phyloP scores from a whole-genome alignment of 2,797 vertebrate genomes.

The Alcedo atthis region DNA sequence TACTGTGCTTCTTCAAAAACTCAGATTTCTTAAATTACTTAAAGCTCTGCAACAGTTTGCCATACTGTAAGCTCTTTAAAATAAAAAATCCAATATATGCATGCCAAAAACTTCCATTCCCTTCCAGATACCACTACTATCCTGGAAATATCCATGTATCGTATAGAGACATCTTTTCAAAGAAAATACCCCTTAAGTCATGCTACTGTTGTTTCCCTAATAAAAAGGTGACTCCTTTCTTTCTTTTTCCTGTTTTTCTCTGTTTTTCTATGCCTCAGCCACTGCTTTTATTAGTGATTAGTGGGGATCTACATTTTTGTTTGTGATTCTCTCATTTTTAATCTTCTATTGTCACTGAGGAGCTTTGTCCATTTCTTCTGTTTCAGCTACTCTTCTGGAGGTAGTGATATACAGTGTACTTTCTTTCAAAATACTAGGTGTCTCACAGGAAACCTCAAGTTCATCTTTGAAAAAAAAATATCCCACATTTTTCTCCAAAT shows the following conservation, averaged over 20 bases:
- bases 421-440: neutral
- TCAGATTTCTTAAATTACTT: neutral
- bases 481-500: neutral
- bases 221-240: neutral
- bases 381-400: neutral
- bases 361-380: neutral
- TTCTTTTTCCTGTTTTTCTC: neutral
- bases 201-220: neutral
- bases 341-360: neutral
- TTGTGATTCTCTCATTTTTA: neutral
- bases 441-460: neutral
- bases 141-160: neutral
- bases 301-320: neutral
- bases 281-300: neutral
- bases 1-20: neutral
- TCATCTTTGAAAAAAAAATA: neutral
- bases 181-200: neutral
- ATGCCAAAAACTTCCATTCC: neutral
- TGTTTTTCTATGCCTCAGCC: neutral
- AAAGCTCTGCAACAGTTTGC: neutral
- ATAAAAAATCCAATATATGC: neutral
- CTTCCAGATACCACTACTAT: neutral
- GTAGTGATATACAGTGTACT: neutral
- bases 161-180: neutral
- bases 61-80: neutral